phyloP scores from a whole-genome alignment of 2,888 invertebrate genomes.

The Eucriotettix oculatus region DNA sequence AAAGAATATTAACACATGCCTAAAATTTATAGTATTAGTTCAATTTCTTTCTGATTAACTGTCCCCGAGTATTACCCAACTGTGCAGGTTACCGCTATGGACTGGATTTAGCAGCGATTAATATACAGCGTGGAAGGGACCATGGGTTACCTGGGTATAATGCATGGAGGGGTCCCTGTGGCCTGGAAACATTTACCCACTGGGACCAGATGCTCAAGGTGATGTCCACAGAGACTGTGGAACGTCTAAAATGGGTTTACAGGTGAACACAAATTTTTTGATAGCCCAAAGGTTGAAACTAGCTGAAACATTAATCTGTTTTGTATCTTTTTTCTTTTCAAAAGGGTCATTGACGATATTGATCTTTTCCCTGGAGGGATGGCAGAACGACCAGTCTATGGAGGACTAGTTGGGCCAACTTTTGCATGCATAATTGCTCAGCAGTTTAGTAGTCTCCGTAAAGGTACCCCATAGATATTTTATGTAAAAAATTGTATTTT shows the following conservation, averaged over 20 bases:
- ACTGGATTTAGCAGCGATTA: slow-evolving; percentile 74
- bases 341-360: slow-evolving; percentile 57
- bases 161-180: slow-evolving; percentile 64
- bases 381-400: slow-evolving; percentile 61
- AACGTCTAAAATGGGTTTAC: slow-evolving; percentile 42
- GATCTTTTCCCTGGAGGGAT: slow-evolving; percentile 73
- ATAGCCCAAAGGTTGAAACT: too few relatives aligned
- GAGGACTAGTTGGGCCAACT: slow-evolving; percentile 70
- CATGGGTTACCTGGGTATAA: slow-evolving; percentile 72
- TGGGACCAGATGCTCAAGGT: slow-evolving; percentile 56
- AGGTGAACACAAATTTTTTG: slow-evolving; percentile 21
- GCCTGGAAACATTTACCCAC: slow-evolving; percentile 41
- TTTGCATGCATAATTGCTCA: slow-evolving; percentile 79
- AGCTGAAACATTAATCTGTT: too few relatives aligned
- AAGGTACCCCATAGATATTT: slow-evolving; percentile 34
- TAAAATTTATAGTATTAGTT: too few relatives aligned
- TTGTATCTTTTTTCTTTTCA: too few relatives aligned
- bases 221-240: slow-evolving; percentile 44
- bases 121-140: slow-evolving; percentile 73
- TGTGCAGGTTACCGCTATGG: slow-evolving; percentile 46
- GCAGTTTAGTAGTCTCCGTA: slow-evolving; percentile 61
- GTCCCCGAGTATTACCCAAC: background rate
- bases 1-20: too few relatives aligned
- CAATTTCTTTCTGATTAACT: too few relatives aligned
- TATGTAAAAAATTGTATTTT: background rate